Conservation (phyloP, 2,113 vertebrate species). For the Calidris pygmaea region DNA sequence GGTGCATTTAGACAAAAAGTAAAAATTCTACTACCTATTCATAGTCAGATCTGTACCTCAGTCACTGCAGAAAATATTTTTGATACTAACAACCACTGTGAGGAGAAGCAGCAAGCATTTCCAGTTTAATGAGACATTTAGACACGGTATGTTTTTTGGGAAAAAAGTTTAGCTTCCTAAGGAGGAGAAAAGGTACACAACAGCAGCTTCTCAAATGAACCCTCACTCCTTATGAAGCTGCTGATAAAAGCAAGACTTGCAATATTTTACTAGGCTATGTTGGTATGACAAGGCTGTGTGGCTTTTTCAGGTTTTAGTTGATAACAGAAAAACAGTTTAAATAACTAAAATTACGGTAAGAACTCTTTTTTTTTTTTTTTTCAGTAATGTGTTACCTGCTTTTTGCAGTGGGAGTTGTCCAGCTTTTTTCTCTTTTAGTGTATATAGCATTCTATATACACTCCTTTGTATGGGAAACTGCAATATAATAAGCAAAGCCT, state of each 20-base stretch:
- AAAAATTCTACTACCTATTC: neutral
- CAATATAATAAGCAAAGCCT: neutral
- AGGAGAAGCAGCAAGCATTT: neutral
- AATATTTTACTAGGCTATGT: neutral
- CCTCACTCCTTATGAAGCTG: neutral
- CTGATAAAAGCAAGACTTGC: neutral
- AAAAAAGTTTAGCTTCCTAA: neutral
- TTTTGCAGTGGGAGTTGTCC: neutral
- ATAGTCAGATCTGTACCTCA: neutral
- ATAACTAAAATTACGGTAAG: neutral
- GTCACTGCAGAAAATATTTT: neutral
- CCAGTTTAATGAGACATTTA: neutral
- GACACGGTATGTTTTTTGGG: neutral
- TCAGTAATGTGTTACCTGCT: neutral
- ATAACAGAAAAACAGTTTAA: neutral
- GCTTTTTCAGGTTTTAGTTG: neutral
- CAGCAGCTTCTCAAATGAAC: neutral
- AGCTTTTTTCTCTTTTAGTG: neutral
- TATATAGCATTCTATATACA: neutral
- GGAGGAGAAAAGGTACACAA: neutral
- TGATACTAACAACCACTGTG: neutral
- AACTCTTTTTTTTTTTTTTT: neutral
- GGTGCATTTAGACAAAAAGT: neutral
- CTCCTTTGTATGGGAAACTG: neutral
- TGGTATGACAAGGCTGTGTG: neutral